Conservation (phyloP, 2,888 invertebrate genomes). For the Leptothorax acervorum region DNA sequence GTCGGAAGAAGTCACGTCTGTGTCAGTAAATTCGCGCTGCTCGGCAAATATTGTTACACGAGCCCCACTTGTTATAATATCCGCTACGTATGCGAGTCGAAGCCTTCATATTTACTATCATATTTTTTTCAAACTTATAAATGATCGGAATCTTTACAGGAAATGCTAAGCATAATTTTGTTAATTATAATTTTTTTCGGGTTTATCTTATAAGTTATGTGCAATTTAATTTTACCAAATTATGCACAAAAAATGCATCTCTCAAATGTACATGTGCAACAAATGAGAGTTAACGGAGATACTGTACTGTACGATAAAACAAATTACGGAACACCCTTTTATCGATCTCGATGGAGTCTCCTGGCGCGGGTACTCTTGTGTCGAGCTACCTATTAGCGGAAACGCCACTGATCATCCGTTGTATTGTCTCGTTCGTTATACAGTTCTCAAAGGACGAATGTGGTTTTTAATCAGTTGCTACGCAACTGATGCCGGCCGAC, state of each 20-base stretch:
- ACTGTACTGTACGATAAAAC: constrained; percentile 12
- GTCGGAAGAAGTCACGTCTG: constrained; percentile 27
- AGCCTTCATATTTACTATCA: background rate
- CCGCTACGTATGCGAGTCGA: constrained; percentile 22
- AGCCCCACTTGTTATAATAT: constrained; percentile 48
- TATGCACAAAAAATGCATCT: background rate
- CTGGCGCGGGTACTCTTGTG: background rate
- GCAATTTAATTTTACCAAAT: background rate
- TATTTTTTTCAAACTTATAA: constrained; percentile 9
- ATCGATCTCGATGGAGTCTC: constrained; percentile 42
- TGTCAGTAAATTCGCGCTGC: constrained; percentile 39
- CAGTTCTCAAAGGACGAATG: background rate
- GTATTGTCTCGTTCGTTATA: constrained; percentile 11
- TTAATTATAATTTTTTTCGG: background rate
- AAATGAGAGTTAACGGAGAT: background rate
- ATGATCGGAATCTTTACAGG: background rate
- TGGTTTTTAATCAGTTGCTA: constrained; percentile 29
- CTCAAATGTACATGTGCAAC: background rate
- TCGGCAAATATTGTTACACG: constrained; percentile 46
- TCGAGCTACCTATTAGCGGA: constrained; percentile 1
- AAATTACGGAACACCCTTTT: constrained; percentile 41
- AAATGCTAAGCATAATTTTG: background rate
- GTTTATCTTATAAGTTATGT: background rate
- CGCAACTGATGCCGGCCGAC: background rate
- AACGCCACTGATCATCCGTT: constrained; percentile 18